These are phyloP conservation scores for Amia ocellicauda DNA, from an alignment of 2,113 vertebrate genomes.

Conservation along the genomic window DNA sequence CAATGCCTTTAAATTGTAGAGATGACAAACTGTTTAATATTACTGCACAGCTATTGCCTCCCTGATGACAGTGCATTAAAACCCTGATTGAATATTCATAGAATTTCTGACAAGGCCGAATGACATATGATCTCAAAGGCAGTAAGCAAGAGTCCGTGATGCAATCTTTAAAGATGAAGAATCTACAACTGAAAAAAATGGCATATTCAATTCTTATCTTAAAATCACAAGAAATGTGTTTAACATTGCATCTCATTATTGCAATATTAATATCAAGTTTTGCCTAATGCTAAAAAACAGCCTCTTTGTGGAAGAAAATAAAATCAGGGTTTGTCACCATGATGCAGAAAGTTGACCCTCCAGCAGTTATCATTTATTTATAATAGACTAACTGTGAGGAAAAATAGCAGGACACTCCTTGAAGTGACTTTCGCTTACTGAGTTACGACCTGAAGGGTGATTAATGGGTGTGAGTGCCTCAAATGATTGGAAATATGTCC, in stretches of 20 bases:
- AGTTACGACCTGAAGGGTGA: slow-evolving; percentile 50
- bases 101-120: slow-evolving; percentile 63
- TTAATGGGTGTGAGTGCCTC: slow-evolving; percentile 50
- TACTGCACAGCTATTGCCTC: slow-evolving; percentile 57
- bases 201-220: not conserved
- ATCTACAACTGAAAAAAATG: slow-evolving; percentile 22
- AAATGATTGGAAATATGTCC: slow-evolving; percentile 50
- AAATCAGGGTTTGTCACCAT: slow-evolving; percentile 24
- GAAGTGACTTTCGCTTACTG: slow-evolving; percentile 42
- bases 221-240: not conserved
- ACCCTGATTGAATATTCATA: slow-evolving; percentile 71
- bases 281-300: too few relatives aligned
- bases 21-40: slow-evolving; percentile 64
- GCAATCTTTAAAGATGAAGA: slow-evolving; percentile 26
- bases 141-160: slow-evolving; percentile 22
- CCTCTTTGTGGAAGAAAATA: not conserved
- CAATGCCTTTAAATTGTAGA: slow-evolving; percentile 59
- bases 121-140: slow-evolving; percentile 51
- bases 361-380: slow-evolving; percentile 41
- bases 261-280: not conserved
- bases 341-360: slow-evolving; percentile 24
- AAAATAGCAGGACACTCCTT: slow-evolving; percentile 41
- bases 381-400: slow-evolving; percentile 9
- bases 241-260: not conserved
- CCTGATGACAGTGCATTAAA: slow-evolving; percentile 68